Evolutionary conservation across 2,113 vertebrate species (phyloP), one percentile per base, ranked within the genome.

Genomic region (Dendrocopos noguchii): DNA sequence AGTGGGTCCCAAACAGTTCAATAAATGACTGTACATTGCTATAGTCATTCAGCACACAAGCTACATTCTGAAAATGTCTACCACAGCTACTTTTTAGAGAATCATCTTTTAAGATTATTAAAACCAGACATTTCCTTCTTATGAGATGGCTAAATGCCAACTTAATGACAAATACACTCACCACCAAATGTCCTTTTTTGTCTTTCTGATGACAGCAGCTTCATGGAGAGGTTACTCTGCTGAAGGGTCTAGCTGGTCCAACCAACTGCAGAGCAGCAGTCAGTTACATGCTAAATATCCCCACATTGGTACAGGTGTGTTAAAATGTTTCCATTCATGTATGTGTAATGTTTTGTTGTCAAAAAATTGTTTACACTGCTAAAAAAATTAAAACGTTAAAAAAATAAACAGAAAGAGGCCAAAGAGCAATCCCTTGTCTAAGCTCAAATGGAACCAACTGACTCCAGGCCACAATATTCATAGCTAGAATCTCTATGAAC

Each of bases 81-180:
- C 60, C 29, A 39, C 7, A 2, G 56, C 10, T 39, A 22, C 4
- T 6, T 64, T 83, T 53, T 50, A 84, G 14, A 4, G 12, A 11
- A 57, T 39, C 66, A 50, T 34, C 16, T 42, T 78, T 59, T 21
- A 19, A 68, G 91, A 83, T 53, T 44, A 74, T n/a, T 15, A 93
- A 94, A 92, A 59, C 8, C 33, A 81, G 66, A n/a, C 20, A 84
- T 71, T 68, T 91, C n/a, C 25, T 84, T 84, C 89, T 70, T 78
- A 73, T 3, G 6, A 87, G 27, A n/a, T 90, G 57, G 50, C 68
- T 93, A 88, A 93, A 92, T 65, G 57, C 17, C n/a, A 36, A 34
- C 64, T 86, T 84, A 84, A 87, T 80, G 61, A 56, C 73, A 88
- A 82, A 84, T 39, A 27, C 4, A 19, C 55, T 47, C 67, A 44